Evolutionary conservation across 1,140 invertebrate species (phyloP), one percentile per base, ranked within the genome.

Genomic region (Diplogasteroides magnus): DNA sequence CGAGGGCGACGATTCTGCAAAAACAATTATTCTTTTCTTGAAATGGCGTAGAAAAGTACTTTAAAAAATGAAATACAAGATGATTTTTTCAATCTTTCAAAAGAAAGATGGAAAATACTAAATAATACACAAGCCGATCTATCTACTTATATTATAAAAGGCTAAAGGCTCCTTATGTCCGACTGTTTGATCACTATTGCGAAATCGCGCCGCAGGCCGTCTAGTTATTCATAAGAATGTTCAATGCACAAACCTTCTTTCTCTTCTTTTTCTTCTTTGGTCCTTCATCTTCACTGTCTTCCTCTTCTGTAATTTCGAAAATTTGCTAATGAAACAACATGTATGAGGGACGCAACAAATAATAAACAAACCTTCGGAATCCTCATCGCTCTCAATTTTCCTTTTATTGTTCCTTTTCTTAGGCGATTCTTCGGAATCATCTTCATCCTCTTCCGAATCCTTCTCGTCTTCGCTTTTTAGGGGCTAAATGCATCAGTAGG

Each of bases 201-300:
- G n/a, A n/a, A n/a, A n/a, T n/a, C n/a, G n/a, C n/a, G n/a, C n/a
- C n/a, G n/a, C n/a, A n/a, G n/a, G n/a, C n/a, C n/a, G n/a, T n/a
- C n/a, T n/a, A n/a, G n/a, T n/a, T n/a, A n/a, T n/a, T n/a, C n/a
- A n/a, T 55, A 76, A 79, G 19, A 25, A 19, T 27, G 31, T 37
- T 2, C 29, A 29, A 57, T 25, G 26, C 15, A 19, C 0, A 65
- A 58, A 3, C 58, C 61, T 29, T 71, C 59, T 32, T 77, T 73
- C 61, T 75, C 68, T 63, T 77, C 68, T 26, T 78, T 61, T 13
- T 59, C 67, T 29, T 76, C 57, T 55, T 76, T 23, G 15, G 70
- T 27, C n/a, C 73, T 64, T 27, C 67, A 23, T 74, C 77, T 19
- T 80, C 76, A 58, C 72, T 77, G 3, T 76, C 72, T 3, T 72